These are phyloP conservation scores for Hyles lineata DNA, from an alignment of 2,888 invertebrate species.

Conservation along the genomic window DNA sequence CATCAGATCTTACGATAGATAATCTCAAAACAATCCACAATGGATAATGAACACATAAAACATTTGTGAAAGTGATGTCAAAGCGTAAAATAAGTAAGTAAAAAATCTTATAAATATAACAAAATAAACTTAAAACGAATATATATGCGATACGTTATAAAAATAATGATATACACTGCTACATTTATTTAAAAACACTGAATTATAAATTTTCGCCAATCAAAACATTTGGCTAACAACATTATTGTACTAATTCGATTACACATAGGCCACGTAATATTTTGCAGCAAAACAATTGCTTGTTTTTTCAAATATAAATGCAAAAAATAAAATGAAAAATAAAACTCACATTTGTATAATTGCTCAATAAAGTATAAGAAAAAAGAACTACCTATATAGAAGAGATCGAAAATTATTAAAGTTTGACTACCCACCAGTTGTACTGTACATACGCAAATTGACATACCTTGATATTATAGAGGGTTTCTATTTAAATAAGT, in stretches of 20 bases:
- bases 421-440: neutral
- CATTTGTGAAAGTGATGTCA: constrained; percentile 4
- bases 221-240: neutral
- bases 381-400: neutral
- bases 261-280: neutral
- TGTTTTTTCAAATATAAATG: too few relatives aligned
- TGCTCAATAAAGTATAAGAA: neutral
- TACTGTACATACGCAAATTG: neutral
- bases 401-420: neutral
- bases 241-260: constrained; percentile 8
- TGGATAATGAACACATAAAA: constrained; percentile 11
- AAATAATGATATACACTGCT: neutral
- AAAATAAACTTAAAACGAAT: neutral
- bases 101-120: neutral
- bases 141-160: neutral
- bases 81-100: constrained; percentile 12
- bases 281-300: neutral
- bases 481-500: too few relatives aligned
- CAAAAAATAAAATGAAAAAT: neutral
- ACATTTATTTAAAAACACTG: neutral
- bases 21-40: constrained; percentile 32
- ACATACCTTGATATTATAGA: neutral
- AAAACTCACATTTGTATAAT: neutral
- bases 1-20: constrained; percentile 40
- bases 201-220: neutral